phyloP scores from a whole-genome alignment of 2,888 invertebrate genomes.

The Falcaria lacertinaria region DNA sequence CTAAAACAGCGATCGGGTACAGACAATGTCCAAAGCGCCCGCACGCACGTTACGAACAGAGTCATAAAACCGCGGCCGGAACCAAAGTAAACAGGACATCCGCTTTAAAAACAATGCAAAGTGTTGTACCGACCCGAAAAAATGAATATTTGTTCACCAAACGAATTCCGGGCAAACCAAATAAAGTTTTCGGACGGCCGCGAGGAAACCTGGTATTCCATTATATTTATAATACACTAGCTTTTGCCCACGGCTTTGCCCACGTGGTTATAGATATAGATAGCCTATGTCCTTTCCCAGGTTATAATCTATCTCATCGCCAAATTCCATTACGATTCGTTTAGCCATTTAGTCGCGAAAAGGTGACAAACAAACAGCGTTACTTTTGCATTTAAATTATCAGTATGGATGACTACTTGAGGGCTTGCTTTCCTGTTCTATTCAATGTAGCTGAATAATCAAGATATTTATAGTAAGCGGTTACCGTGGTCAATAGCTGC shows the following conservation, averaged over 20 bases:
- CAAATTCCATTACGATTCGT: no score
- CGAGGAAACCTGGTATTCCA: conserved; percentile 23
- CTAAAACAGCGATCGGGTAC: no score
- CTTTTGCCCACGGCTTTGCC: not conserved
- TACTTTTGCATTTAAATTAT: no score
- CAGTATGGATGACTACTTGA: no score
- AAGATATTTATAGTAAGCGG: no score
- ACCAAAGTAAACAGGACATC: conserved; percentile 57
- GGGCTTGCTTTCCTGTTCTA: no score
- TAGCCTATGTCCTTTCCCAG: not conserved
- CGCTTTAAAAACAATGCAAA: conserved; percentile 59
- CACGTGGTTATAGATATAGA: not conserved
- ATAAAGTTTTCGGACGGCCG: conserved; percentile 50
- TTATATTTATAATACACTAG: not conserved
- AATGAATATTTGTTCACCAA: conserved; percentile 52
- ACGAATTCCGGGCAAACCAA: conserved; percentile 51
- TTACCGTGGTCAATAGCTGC: no score
- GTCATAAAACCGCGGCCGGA: conserved; percentile 35
- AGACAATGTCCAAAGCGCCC: conserved; percentile 15
- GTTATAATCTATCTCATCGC: no score
- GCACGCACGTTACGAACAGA: conserved; percentile 39
- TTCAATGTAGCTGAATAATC: no score
- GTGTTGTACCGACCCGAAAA: conserved; percentile 35
- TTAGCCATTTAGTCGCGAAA: no score
- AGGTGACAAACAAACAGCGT: no score